Evolutionary conservation across 1,140 invertebrate genomes (phyloP), one percentile per base, ranked within the genome.

Genomic region (Nymphalis io): DNA sequence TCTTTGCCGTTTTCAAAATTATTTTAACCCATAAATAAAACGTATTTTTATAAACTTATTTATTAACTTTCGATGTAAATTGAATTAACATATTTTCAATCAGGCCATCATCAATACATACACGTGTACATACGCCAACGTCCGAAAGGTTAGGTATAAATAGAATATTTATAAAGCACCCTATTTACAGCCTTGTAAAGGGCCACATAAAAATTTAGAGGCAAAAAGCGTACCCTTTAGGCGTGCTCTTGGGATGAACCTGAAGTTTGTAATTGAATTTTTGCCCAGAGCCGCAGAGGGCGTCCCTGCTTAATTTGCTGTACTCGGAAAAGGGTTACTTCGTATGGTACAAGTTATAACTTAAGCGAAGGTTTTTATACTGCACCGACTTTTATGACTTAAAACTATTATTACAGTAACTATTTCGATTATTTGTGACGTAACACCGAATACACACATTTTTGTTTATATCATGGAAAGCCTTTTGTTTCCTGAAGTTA

Each of bases 261-360:
- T 81, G 80, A 89, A 90, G 84, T 90, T 90, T 82, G 87, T 90
- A 90, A 90, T 89, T 90, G 88, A 90, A 90, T 90, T 90, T 89
- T 90, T 88, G 87, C 88, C 87, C 85, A 78, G 76, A 87, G 88
- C 88, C 88, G 85, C 86, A 89, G 89, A 90, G 87, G 88, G 87
- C 84, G 80, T 80, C 81, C 83, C 81, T 89, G 89, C 89, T 87
- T 89, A 89, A 91, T 89, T 89, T 88, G 88, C 84, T 84, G 81
- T 79, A 83, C 79, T 82, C 85, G 63, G 78, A 81, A 87, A 89
- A 89, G 87, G 87, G 87, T 89, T 87, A 67, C 70, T 65, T 65
- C 20, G 62, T 53, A 55, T 71, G 75, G 76, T 70, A 6, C 64
- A 80, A 80, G 74, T 48, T 55, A 5, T 72, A 51, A 70, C 68